phyloP scores from a whole-genome alignment of 35 echinoderm and acorn worm genomes.

The Lytechinus variegatus region DNA sequence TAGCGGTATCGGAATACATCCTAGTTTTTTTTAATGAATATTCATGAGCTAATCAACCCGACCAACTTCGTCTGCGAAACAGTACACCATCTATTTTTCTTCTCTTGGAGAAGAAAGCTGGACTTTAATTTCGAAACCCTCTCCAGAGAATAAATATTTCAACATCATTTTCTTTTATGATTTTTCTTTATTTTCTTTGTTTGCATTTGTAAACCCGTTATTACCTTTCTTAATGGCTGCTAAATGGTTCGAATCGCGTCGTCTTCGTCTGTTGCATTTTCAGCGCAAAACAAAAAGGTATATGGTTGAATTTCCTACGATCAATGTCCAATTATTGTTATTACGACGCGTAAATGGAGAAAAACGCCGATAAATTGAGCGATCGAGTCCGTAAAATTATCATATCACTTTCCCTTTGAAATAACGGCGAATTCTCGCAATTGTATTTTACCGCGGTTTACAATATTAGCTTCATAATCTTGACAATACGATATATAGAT shows the following conservation, averaged over 20 bases:
- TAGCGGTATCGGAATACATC: slow-evolving; percentile 50
- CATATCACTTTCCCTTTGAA: slow-evolving; percentile 38
- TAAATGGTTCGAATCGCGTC: not conserved
- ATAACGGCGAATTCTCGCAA: not conserved
- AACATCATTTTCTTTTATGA: slow-evolving; percentile 28
- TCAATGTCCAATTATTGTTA: slow-evolving; percentile 50
- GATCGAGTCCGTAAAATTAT: slow-evolving; percentile 7
- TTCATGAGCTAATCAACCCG: slow-evolving; percentile 45
- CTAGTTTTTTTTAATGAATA: slow-evolving; percentile 7
- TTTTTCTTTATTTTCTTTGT: slow-evolving; percentile 30
- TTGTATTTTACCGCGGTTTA: not conserved
- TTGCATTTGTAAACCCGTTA: slow-evolving; percentile 1
- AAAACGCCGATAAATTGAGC: slow-evolving; percentile 44
- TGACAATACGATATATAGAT: slow-evolving; percentile 22
- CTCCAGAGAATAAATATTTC: slow-evolving; percentile 27
- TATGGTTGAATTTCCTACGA: not conserved
- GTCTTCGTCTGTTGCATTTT: not conserved
- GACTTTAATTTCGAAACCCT: not conserved
- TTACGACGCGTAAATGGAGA: slow-evolving; percentile 30
- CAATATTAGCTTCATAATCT: slow-evolving; percentile 38
- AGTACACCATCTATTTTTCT: not conserved
- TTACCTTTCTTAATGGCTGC: slow-evolving; percentile 25
- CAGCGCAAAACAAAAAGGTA: not conserved
- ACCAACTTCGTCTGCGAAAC: not conserved
- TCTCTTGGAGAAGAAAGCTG: not conserved